phyloP scores from a whole-genome alignment of 2,113 vertebrate species.

The Corynorhinus townsendii region DNA sequence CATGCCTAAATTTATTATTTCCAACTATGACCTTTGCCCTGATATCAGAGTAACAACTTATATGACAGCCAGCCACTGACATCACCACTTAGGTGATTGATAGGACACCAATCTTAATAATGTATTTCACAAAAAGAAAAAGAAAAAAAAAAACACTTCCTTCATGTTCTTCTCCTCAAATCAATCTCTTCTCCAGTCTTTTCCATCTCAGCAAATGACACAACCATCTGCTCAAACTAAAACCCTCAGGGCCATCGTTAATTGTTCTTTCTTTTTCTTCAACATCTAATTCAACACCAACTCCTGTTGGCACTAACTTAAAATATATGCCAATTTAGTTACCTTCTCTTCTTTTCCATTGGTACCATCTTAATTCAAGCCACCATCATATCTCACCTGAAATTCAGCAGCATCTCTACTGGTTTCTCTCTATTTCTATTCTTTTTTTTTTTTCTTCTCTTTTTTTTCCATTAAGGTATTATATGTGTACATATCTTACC shows the following conservation, averaged over 20 bases:
- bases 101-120: background rate
- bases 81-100: background rate
- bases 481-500: too few relatives aligned
- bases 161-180: background rate
- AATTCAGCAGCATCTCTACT: background rate
- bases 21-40: background rate
- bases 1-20: background rate
- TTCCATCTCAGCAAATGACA: background rate
- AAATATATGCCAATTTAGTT: background rate
- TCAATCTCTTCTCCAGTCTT: background rate
- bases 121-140: background rate
- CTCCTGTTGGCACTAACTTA: background rate
- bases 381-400: background rate
- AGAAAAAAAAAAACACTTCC: background rate
- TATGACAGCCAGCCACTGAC: background rate
- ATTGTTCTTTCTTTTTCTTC: background rate
- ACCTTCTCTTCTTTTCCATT: background rate
- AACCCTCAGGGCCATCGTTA: background rate
- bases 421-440: background rate
- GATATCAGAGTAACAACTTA: background rate
- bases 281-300: background rate
- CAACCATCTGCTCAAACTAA: background rate
- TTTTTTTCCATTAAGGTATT: too few relatives aligned
- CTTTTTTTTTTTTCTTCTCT: too few relatives aligned
- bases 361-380: background rate